Base-by-base conservation (phyloP, 2,113 vertebrate genomes). In the Setophaga petechia region DNA sequence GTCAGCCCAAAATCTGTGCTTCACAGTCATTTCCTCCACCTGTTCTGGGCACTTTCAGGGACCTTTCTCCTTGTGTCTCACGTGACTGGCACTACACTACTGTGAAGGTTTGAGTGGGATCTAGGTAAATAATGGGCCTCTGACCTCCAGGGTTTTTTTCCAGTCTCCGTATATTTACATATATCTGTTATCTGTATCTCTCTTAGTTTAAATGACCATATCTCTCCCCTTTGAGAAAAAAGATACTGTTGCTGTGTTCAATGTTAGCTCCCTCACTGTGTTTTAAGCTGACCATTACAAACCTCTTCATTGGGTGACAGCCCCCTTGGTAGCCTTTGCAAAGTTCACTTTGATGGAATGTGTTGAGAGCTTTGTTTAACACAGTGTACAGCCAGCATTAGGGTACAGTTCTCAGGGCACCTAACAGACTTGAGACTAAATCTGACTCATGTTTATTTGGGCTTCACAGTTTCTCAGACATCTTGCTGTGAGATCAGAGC, bases 61-160 rank as follows among this genome's bases (percentile, higher is more conserved):
- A 4, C 5, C 2, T 66, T 66, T 41, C 15, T 61, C 68, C 21
- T 30, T 46, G 33, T 24, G 33, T 31, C 43, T 86, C 5, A 2
- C 0, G 0, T n/a, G 7, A 35, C 27, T 89, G 66, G 43, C 10
- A 6, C 35, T 39, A 23, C 6, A 9, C 30, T 58, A 6, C 12
- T 30, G 12, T 41, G 47, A 3, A 24, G 16, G 17, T 44, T 39
- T 65, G 49, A 39, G 21, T 21, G 12, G 27, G 23, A 47, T 15
- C 33, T 52, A 54, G 31, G 23, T 43, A 57, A 68, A 23, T 35
- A 35, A 68, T 7, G 58, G 4, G 24, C 16, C n/a, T 74, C 44
- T 14, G 16, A n/a, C 11, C 12, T 55, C 41, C 31, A 33, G 1
- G 5, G 7, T 58, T 68, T 87, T 87, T 37, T 1, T 7, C 22